These are phyloP conservation scores for Chelonus insularis DNA, from an alignment of 1,140 invertebrate genomes.

Conservation along the genomic window DNA sequence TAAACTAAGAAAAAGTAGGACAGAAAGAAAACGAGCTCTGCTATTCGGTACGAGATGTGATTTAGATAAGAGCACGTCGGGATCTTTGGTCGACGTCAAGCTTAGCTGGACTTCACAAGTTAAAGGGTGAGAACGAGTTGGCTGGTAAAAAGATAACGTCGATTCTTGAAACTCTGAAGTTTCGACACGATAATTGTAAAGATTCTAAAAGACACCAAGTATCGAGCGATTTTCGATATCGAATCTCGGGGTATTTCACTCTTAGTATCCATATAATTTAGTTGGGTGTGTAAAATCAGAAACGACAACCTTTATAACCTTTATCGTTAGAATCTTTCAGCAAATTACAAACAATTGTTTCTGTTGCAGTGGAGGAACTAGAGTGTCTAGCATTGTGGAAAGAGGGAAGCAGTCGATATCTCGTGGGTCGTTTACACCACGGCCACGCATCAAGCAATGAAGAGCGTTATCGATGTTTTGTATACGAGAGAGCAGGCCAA, in stretches of 20 bases:
- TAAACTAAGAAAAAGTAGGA: too few species aligned
- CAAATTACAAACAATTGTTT: slow-evolving; percentile 6
- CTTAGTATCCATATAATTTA: neutral
- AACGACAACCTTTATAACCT: too few species aligned
- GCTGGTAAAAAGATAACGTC: slow-evolving; percentile 29
- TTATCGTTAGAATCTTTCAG: too few species aligned
- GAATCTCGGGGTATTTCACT: neutral
- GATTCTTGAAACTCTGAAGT: slow-evolving; percentile 24
- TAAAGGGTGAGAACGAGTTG: slow-evolving; percentile 10
- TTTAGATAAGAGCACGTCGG: slow-evolving; percentile 41
- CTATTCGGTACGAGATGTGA: slow-evolving; percentile 38
- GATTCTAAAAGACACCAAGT: neutral
- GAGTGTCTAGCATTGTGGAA: slow-evolving; percentile 87
- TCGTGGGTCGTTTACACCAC: slow-evolving; percentile 79
- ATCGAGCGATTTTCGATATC: slow-evolving; percentile 3
- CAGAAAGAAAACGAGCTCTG: too few species aligned
- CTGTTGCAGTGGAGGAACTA: slow-evolving; percentile 77
- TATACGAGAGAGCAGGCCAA: slow-evolving; percentile 76
- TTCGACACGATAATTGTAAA: slow-evolving; percentile 31
- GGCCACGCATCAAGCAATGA: slow-evolving; percentile 86
- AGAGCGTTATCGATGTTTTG: slow-evolving; percentile 89
- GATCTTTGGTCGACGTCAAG: neutral
- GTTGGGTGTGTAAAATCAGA: neutral
- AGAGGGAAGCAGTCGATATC: slow-evolving; percentile 82
- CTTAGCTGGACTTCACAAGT: slow-evolving; percentile 9